These are phyloP conservation scores for Zaprionus tsacasi DNA, from an alignment of 1,140 invertebrate genomes.

Conservation along the genomic window DNA sequence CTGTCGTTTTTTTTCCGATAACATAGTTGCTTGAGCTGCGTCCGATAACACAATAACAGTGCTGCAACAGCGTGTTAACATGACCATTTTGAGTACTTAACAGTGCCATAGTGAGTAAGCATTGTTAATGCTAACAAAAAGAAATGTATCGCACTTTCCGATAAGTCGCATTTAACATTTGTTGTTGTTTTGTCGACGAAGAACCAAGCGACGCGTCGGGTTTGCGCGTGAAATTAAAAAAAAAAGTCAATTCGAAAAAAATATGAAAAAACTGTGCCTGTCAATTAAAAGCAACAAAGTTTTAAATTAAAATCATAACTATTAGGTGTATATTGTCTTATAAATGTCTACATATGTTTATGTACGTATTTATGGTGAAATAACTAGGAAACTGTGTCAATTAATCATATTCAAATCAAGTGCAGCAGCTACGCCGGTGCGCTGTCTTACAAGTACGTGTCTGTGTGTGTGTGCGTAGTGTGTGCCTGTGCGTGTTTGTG, in stretches of 20 bases:
- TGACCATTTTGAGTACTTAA: constrained; percentile 31
- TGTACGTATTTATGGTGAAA: constrained; percentile 1
- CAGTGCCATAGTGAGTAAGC: constrained; percentile 37
- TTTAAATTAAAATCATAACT: neutral
- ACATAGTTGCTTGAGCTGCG: neutral
- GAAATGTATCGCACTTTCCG: constrained; percentile 25
- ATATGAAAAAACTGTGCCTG: constrained; percentile 9
- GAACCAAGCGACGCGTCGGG: constrained; percentile 30
- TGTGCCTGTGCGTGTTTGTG: constrained; percentile 5
- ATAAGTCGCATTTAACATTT: constrained; percentile 32
- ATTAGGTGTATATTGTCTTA: neutral
- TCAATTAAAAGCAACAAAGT: neutral
- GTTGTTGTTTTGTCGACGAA: constrained; percentile 42
- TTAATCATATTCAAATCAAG: constrained; percentile 37
- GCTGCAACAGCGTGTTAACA: constrained; percentile 22
- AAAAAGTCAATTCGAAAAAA: constrained; percentile 23
- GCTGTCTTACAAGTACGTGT: neutral
- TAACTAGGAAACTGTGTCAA: constrained; percentile 26
- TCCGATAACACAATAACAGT: constrained; percentile 14
- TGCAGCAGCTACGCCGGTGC: constrained; percentile 21
- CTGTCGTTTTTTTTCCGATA: constrained; percentile 6
- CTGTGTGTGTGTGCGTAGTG: neutral
- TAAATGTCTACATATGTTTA: neutral
- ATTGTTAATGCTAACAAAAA: neutral
- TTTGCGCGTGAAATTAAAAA: constrained; percentile 26